Conservation (phyloP, 2,888 invertebrate genomes). For the Agriopis marginaria region DNA sequence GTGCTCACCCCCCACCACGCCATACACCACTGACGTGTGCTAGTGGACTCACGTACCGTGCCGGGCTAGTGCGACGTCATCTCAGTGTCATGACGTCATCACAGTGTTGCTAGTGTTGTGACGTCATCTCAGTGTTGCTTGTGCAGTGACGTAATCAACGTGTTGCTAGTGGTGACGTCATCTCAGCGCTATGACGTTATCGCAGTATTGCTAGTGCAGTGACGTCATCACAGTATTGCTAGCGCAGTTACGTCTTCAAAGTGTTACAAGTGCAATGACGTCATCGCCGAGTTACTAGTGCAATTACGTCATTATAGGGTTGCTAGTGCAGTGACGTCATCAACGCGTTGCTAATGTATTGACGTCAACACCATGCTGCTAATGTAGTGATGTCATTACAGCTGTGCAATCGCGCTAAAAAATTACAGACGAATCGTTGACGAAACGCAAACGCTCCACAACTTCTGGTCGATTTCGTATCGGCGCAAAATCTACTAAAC, state of each 20-base stretch:
- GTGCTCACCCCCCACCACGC: slow-evolving; percentile 78
- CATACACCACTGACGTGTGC: slow-evolving; percentile 64
- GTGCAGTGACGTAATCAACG: too few species aligned
- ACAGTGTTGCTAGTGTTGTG: background rate
- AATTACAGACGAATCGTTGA: too few species aligned
- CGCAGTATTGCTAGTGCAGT: too few species aligned
- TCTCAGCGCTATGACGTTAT: background rate
- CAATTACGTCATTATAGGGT: too few species aligned
- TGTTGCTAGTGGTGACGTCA: background rate
- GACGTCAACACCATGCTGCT: background rate
- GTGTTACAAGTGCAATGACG: background rate
- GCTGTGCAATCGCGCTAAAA: too few species aligned
- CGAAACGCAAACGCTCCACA: too few species aligned
- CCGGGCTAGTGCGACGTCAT: background rate
- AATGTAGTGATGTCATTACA: background rate
- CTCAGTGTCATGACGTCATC: background rate
- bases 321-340: too few species aligned
- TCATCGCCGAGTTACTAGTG: background rate
- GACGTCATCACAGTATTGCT: too few species aligned
- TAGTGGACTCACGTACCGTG: background rate
- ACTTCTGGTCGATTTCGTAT: too few species aligned
- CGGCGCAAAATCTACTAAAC: too few species aligned
- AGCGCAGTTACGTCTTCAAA: background rate
- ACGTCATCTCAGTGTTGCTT: background rate
- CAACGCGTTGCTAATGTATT: background rate